These are phyloP conservation scores for Enteromius treurensis DNA, from an alignment of 2,797 vertebrate genomes.

Conservation along the genomic window DNA sequence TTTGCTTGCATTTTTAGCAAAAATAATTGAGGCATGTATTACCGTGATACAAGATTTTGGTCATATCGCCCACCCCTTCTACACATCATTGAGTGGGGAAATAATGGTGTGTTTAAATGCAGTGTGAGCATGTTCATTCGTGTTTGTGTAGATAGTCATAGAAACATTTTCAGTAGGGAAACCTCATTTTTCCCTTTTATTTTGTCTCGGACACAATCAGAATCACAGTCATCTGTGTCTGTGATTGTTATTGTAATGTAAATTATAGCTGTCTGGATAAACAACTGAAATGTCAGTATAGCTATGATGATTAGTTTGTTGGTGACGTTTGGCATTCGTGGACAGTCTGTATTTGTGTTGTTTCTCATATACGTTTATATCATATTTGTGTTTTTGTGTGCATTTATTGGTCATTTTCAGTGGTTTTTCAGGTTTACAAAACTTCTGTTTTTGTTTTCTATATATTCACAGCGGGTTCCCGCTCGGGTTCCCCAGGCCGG, in stretches of 20 bases:
- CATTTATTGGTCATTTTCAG: not conserved
- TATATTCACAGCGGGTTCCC: conserved; percentile 87
- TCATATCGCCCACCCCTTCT: conserved; percentile 8
- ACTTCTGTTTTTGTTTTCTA: not conserved
- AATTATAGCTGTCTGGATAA: conserved; percentile 12
- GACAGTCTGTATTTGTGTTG: conserved; percentile 20
- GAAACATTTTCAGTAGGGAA: conserved; percentile 32
- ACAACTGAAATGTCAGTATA: not conserved
- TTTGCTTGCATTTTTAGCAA: not conserved
- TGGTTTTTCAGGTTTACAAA: not conserved
- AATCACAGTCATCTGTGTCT: conserved; percentile 24
- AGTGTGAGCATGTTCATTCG: conserved; percentile 48
- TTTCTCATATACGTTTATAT: conserved; percentile 3
- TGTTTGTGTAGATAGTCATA: conserved; percentile 50
- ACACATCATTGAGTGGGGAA: not conserved
- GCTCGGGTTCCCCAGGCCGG: conserved; percentile 95
- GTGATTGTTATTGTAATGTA: conserved; percentile 33
- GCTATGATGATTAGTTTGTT: not conserved
- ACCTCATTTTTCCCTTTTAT: conserved; percentile 52
- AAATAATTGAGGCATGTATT: not conserved
- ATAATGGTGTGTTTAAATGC: conserved; percentile 43
- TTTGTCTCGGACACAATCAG: conserved; percentile 24
- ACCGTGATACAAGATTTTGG: not conserved
- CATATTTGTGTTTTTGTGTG: conserved; percentile 7
- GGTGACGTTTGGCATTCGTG: conserved; percentile 9